Base-by-base conservation (phyloP, 2,888 invertebrate species). In the Watsonalla binaria region DNA sequence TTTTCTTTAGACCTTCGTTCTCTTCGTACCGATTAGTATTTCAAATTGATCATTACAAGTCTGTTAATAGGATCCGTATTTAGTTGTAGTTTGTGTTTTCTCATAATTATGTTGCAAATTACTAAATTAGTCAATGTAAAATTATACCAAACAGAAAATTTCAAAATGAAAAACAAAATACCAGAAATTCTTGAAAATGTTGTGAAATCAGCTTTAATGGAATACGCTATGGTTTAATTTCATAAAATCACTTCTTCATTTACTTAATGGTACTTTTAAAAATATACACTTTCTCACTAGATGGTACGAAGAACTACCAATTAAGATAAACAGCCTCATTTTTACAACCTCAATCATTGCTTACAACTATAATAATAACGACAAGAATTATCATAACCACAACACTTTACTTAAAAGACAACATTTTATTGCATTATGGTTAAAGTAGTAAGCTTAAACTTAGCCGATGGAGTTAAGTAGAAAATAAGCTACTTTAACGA, bases 381-480 rank as follows among this genome's bases (percentile, higher is more conserved):
- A 35, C 49, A 49, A 66, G 73, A 66, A 60, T 70, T 82, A 78
- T 60, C 72, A 65, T 79, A 80, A 66, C 80, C 84, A 87, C 86
- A 86, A 86, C 84, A 55, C 79, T 78, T 77, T 61, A 65, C 62
- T 61, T 84, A 87, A 86, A 86, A 88, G 86, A 88, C 86, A 79
- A 76, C 55, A 80, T 74, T 78, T 60, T 60, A 61, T 62, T 72
- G 76, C 84, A 86, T 84, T 84, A 80, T 82, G 77, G 78, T 11
- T 11, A 47, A 63, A 53, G 53, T 52, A 56, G 14, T 51, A 54
- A 61, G 56, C 48, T 45, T 54, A 55, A 49, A 51, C 24, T 24
- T 24, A 24, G 4, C 24, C 24, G 24, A 2, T 24, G 4, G 24
- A 24, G 24, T 24, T 24, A 24, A 24, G 24, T 24, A 24, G 24